Base-by-base conservation (phyloP, 1,140 invertebrate species). In the Drosophila yakuba region DNA sequence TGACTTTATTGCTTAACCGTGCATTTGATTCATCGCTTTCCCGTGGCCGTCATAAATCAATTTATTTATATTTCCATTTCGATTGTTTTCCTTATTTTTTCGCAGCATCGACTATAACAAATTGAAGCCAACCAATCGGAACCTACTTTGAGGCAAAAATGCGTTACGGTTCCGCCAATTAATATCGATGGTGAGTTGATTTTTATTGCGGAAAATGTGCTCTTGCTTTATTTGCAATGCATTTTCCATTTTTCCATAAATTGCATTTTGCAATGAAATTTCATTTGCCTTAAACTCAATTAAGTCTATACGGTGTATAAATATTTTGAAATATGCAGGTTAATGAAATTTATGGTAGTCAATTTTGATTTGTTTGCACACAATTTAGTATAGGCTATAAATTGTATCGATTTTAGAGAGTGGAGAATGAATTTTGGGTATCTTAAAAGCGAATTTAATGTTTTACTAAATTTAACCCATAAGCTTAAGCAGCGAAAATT, bases 131-230 rank as follows among this genome's bases (percentile, higher is more conserved):
- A 41, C 67, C 64, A 58, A 71, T 41, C 51, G 51, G 66, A 71
- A 71, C 64, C 32, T 45, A 55, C 73, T 43, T 52, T 17, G 45
- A 39, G 39, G 36, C 47, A 60, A 69, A 47, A 76, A 58, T 51
- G 41, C 50, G 15, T 35, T 72, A 50, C 20, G 61, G 57, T 60
- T 67, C 28, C 54, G 44, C 39, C 58, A 44, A 48, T 67, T 50
- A 41, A 67, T 67, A 58, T 80, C 41, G 17, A 76, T 72, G 80
- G 80, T 83, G 72, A 76, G 81, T 63, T 64, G 45, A 76, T 41
- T 57, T 74, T 77, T 61, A 63, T 57, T 15, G 6, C n/a, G 47
- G 38, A 20, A 32, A 32, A 50, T 50, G 72, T 72, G 48, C 41
- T 32, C 32, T 12, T 23, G 38, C 15, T 58, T 39, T 47, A 15